A percentile compares a stretch with the other conserved stretches of the same genome.
Conservation (phyloP, 1,140 invertebrate genomes). For the Dendroctonus ponderosae region DNA sequence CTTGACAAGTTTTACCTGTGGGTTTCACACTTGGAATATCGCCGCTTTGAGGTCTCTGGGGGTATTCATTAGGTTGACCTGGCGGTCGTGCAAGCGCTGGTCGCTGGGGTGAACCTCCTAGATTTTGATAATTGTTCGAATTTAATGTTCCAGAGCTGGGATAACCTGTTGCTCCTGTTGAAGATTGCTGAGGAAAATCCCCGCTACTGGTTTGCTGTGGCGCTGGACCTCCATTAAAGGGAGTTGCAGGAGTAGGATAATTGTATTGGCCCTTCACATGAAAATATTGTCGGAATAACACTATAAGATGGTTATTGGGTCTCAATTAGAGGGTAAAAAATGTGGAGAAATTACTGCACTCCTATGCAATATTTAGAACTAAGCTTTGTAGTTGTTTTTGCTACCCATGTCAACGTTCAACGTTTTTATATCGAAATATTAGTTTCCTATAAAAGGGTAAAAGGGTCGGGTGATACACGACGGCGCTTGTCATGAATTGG, state of each 20-base stretch:
- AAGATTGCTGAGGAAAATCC: neutral
- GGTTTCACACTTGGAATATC: constrained; percentile 6
- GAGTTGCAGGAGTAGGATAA: constrained; percentile 56
- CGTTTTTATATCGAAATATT: too few species aligned
- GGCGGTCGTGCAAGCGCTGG: constrained; percentile 10
- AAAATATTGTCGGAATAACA: too few species aligned
- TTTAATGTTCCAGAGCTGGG: neutral
- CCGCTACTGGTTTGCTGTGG: neutral
- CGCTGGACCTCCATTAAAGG: constrained; percentile 47
- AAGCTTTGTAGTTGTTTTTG: too few species aligned
- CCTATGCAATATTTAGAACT: too few species aligned
- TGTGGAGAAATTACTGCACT: too few species aligned
- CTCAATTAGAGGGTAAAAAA: too few species aligned
- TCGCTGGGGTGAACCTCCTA: constrained; percentile 2
- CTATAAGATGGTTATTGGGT: too few species aligned
- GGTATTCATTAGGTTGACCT: neutral
- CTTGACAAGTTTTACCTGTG: constrained; percentile 7
- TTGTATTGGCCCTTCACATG: constrained; percentile 53
- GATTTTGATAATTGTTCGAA: neutral
- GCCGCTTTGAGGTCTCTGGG: neutral
- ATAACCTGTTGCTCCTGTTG: constrained; percentile 12
- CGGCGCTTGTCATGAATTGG: too few species aligned
- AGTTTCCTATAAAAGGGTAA: too few species aligned
- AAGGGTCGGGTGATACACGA: too few species aligned
- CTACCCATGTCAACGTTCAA: too few species aligned